Evolutionary conservation across 1,140 invertebrate genomes (phyloP).

Genomic region (Hetaerina americana): DNA sequence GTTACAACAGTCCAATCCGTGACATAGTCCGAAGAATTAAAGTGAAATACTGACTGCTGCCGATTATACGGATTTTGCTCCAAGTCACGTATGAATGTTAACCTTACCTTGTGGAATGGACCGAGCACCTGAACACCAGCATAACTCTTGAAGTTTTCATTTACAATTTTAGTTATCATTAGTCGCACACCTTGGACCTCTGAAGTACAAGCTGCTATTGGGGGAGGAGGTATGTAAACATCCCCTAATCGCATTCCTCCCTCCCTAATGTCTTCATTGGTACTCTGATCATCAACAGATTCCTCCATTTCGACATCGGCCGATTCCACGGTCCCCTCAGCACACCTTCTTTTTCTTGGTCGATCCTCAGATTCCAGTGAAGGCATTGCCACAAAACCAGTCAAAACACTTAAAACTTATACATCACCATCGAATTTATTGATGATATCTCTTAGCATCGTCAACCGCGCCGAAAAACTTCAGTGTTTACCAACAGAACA

Average conservation of each 20-base stretch:
- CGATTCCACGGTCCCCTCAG: background rate
- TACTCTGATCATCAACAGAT: background rate
- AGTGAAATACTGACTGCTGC: no score
- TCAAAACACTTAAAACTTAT: no score
- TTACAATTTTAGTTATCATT: conserved; percentile 85
- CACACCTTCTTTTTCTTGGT: background rate
- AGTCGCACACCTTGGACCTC: conserved; percentile 62
- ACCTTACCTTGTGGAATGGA: conserved; percentile 65
- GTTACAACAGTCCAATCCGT: conserved; percentile 3
- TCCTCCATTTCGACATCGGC: background rate
- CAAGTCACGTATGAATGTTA: background rate
- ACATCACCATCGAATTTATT: no score
- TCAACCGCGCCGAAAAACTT: no score
- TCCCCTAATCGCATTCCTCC: conserved; percentile 45
- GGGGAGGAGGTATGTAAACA: conserved; percentile 77
- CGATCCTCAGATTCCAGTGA: background rate
- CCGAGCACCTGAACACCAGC: conserved; percentile 65
- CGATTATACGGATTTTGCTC: no score
- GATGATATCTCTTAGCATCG: no score
- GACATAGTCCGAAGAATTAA: no score
- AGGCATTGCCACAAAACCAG: no score
- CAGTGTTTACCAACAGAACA: no score
- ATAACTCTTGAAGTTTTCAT: conserved; percentile 97
- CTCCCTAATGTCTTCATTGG: conserved; percentile 9
- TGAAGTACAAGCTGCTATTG: conserved; percentile 50